Conservation (phyloP, 2,888 invertebrate genomes). For the Aporophyla lueneburgensis region DNA sequence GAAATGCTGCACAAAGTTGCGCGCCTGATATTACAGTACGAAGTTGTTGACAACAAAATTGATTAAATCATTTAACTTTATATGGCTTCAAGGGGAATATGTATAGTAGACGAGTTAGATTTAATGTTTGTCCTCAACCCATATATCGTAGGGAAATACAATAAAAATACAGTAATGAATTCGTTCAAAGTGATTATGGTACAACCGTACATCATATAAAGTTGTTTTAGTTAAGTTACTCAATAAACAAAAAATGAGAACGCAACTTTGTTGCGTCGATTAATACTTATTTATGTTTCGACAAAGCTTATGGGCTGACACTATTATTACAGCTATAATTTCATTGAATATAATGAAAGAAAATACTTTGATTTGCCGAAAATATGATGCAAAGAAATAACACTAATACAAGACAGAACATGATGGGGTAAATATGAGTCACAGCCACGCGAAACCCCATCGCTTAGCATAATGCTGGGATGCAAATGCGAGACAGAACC, state of each 20-base stretch:
- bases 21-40: constrained; percentile 28
- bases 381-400: background rate
- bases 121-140: background rate
- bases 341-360: background rate
- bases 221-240: background rate
- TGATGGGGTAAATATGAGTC: background rate
- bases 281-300: background rate
- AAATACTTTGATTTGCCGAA: background rate
- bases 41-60: constrained; percentile 33
- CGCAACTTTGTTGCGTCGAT: background rate
- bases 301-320: background rate
- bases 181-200: constrained; percentile 2
- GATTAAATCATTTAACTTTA: constrained; percentile 14
- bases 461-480: background rate
- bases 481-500: background rate
- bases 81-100: background rate
- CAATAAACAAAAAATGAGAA: background rate
- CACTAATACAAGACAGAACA: background rate
- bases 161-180: background rate
- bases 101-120: background rate
- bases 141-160: background rate
- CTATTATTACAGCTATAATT: background rate
- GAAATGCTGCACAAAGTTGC: constrained; percentile 23
- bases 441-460: background rate
- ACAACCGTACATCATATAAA: background rate